Conservation (phyloP, 1,140 invertebrate species). For the Euwallacea fornicatus region DNA sequence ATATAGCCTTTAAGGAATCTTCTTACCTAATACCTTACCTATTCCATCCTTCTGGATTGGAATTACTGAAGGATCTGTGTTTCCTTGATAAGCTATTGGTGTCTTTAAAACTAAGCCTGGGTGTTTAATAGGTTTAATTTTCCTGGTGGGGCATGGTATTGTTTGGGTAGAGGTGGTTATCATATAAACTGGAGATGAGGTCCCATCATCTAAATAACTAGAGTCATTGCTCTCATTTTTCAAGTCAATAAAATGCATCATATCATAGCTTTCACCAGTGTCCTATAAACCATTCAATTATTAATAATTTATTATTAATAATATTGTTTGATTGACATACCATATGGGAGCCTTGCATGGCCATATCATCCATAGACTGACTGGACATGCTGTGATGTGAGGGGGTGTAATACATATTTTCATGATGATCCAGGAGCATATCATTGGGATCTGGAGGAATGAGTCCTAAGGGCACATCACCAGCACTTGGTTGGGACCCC, state of each 20-base stretch:
- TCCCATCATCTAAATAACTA: conserved; percentile 51
- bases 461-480: conserved; percentile 55
- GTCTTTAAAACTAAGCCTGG: conserved; percentile 75
- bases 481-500: conserved; percentile 63
- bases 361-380: conserved; percentile 62
- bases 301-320: background rate
- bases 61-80: conserved; percentile 76
- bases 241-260: conserved; percentile 50
- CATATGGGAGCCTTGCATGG: conserved; percentile 59
- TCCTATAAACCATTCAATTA: conserved; percentile 34
- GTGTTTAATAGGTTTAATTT: conserved; percentile 76
- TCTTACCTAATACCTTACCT: conserved; percentile 59
- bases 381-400: conserved; percentile 54
- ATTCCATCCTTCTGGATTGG: conserved; percentile 82
- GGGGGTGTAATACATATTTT: conserved; percentile 61
- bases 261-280: conserved; percentile 50
- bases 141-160: conserved; percentile 59
- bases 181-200: conserved; percentile 55
- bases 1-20: background rate
- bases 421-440: conserved; percentile 60
- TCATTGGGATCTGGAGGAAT: conserved; percentile 48
- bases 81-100: conserved; percentile 77
- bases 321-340: conserved; percentile 42
- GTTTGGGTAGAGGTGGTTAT: conserved; percentile 62
- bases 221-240: conserved; percentile 53